phyloP scores from a whole-genome alignment of 1,140 invertebrate genomes.

The Eumaeus atala region DNA sequence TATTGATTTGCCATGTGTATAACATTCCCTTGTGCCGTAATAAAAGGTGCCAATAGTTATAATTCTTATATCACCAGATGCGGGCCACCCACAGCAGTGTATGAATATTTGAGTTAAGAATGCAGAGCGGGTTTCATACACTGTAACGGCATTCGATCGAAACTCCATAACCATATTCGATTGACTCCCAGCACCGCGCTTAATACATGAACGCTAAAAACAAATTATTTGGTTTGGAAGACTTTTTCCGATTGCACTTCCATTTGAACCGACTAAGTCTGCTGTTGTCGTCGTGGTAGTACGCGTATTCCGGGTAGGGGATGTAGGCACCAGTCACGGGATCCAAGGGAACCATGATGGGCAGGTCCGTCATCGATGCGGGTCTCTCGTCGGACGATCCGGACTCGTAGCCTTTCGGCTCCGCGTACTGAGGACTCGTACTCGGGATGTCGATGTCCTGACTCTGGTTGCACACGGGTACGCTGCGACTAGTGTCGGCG shows the following conservation, averaged over 20 bases:
- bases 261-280: conserved; percentile 39
- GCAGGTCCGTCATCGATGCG: conserved; percentile 51
- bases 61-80: conserved; percentile 59
- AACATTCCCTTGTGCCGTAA: conserved; percentile 30
- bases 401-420: conserved; percentile 46
- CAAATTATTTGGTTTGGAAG: conserved; percentile 59
- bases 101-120: conserved; percentile 32
- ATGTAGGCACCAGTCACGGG: conserved; percentile 49
- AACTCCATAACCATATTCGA: conserved; percentile 56
- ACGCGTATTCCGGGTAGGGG: conserved; percentile 55
- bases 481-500: conserved; percentile 56
- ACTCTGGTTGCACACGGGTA: conserved; percentile 58
- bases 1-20: conserved; percentile 22
- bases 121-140: conserved; percentile 46
- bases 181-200: conserved; percentile 32
- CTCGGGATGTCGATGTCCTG: conserved; percentile 39
- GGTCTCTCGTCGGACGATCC: conserved; percentile 44
- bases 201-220: conserved; percentile 73
- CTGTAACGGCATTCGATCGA: conserved; percentile 63
- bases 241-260: conserved; percentile 42
- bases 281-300: conserved; percentile 47
- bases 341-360: conserved; percentile 53
- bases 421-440: conserved; percentile 54
- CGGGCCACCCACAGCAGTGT: conserved; percentile 64
- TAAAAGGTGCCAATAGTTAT: conserved; percentile 63